A percentile compares a stretch with the other conserved stretches of the same genome.
Conservation (phyloP, 2,888 invertebrate species). For the Lydus trimaculatus region DNA sequence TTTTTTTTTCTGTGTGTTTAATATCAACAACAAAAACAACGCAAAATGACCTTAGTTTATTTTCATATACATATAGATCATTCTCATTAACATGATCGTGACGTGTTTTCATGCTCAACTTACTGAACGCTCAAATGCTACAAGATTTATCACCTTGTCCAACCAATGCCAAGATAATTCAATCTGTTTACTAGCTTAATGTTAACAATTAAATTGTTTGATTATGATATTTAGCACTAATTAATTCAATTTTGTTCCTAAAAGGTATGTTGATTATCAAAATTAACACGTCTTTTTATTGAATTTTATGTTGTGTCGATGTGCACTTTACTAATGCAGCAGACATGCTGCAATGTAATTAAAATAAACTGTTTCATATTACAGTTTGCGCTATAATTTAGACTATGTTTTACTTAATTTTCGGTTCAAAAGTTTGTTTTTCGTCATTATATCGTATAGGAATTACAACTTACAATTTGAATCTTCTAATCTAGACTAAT, state of each 20-base stretch:
- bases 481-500: too few relatives aligned
- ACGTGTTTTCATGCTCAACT: conserved; percentile 38
- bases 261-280: not conserved
- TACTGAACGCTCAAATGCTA: conserved; percentile 36
- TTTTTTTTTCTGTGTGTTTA: conserved; percentile 19
- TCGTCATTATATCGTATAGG: too few relatives aligned
- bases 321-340: too few relatives aligned
- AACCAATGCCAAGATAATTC: not conserved
- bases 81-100: conserved; percentile 23
- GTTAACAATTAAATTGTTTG: not conserved
- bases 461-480: too few relatives aligned
- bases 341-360: too few relatives aligned
- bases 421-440: too few relatives aligned
- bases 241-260: not conserved
- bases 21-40: not conserved
- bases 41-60: conserved; percentile 23
- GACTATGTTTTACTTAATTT: too few relatives aligned
- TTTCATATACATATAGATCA: conserved; percentile 18
- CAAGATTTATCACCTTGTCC: conserved; percentile 35
- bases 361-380: too few relatives aligned
- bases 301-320: too few relatives aligned
- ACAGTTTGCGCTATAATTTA: too few relatives aligned
- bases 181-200: not conserved
- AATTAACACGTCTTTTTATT: not conserved
- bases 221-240: not conserved